phyloP scores from a whole-genome alignment of 2,797 vertebrate species.

The Rhinophrynus dorsalis region DNA sequence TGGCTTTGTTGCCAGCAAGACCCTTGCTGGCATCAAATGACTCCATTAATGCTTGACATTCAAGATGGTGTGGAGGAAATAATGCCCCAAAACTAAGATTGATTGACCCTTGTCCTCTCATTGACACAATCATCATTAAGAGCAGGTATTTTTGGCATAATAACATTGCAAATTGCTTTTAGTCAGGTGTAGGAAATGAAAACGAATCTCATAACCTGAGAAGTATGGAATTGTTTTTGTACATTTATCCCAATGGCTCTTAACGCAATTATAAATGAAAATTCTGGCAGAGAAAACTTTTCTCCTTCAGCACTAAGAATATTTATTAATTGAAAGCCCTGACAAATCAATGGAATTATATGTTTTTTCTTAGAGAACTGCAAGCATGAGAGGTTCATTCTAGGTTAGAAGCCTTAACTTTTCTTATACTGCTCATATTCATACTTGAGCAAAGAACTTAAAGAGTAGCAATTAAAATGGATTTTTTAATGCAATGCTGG shows the following conservation, averaged over 20 bases:
- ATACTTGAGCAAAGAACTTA: background rate
- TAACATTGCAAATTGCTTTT: too few species aligned
- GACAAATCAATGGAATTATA: background rate
- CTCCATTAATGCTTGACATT: too few species aligned
- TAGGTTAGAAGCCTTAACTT: background rate
- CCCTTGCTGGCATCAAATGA: too few species aligned
- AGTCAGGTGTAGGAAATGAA: too few species aligned
- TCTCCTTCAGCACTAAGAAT: background rate
- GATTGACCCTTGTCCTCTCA: too few species aligned
- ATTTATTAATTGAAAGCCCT: background rate
- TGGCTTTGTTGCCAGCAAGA: too few species aligned
- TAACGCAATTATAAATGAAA: background rate
- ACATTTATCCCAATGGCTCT: background rate
- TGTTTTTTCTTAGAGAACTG: background rate
- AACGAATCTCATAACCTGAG: background rate
- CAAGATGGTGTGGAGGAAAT: too few species aligned
- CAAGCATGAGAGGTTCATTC: background rate
- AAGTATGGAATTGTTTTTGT: background rate
- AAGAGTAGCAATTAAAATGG: conserved; percentile 1
- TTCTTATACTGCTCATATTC: background rate
- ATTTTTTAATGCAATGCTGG: background rate
- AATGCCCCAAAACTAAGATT: too few species aligned
- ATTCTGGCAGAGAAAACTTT: background rate
- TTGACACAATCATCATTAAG: too few species aligned
- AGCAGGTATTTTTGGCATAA: too few species aligned